These are phyloP conservation scores for Macropus fuliginosus DNA, from an alignment of 2,797 vertebrate genomes.

Conservation along the genomic window DNA sequence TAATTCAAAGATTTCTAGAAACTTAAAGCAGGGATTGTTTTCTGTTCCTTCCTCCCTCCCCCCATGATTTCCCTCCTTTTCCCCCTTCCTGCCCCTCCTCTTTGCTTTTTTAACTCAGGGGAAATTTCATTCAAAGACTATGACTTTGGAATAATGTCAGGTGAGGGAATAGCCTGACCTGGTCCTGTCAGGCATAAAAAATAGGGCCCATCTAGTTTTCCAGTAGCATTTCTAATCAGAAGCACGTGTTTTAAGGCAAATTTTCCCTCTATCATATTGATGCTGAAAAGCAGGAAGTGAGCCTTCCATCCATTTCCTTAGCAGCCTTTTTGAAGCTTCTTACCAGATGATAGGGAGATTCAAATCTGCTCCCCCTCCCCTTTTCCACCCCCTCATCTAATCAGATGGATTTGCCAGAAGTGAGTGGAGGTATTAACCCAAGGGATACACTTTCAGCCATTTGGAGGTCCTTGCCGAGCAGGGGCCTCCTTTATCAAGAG, in stretches of 20 bases:
- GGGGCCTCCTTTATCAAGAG: not conserved
- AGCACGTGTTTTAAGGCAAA: constrained; percentile 22
- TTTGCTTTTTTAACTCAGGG: constrained; percentile 67
- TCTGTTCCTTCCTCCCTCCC: constrained; percentile 51
- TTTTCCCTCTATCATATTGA: not conserved
- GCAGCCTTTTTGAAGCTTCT: not conserved
- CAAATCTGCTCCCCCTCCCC: not conserved
- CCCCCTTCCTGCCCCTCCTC: constrained; percentile 42
- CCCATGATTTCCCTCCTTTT: constrained; percentile 49
- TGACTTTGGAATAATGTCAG: constrained; percentile 70
- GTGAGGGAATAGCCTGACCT: constrained; percentile 45
- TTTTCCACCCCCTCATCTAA: not conserved
- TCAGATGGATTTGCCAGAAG: not conserved
- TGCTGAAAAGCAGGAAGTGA: not conserved
- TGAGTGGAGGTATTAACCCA: not conserved
- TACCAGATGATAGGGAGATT: not conserved
- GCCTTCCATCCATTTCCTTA: constrained; percentile 22
- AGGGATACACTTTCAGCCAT: not conserved
- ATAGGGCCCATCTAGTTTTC: constrained; percentile 38
- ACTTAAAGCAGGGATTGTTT: constrained; percentile 62
- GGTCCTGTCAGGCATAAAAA: constrained; percentile 50
- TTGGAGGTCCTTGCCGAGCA: not conserved
- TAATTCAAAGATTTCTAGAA: constrained; percentile 35
- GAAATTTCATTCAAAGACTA: constrained; percentile 64
- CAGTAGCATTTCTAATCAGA: constrained; percentile 28